These are phyloP conservation scores for Columba janthina DNA, from an alignment of 2,113 vertebrate species.

Conservation along the genomic window DNA sequence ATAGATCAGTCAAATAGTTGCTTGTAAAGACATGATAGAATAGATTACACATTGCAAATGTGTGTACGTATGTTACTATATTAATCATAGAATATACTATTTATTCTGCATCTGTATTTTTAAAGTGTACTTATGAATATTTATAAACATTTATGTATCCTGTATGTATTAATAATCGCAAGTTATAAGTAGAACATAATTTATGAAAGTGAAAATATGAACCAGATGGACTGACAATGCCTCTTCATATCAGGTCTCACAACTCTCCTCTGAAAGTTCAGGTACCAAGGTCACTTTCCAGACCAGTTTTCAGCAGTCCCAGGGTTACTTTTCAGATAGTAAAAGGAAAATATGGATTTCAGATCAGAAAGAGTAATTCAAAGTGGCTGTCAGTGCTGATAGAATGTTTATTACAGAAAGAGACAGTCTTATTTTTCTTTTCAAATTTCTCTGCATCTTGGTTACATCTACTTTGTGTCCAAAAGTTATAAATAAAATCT, in stretches of 20 bases:
- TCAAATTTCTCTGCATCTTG: not conserved
- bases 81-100: not conserved
- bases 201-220: not conserved
- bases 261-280: not conserved
- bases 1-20: not conserved
- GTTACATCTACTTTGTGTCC: not conserved
- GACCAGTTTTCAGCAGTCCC: not conserved
- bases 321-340: not conserved
- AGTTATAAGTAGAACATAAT: not conserved
- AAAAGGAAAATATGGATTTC: not conserved
- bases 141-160: not conserved
- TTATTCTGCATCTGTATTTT: not conserved
- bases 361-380: not conserved
- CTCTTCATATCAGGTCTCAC: not conserved
- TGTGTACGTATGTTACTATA: not conserved
- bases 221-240: not conserved
- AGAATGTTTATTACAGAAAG: not conserved
- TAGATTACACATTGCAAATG: not conserved
- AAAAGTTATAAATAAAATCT: not conserved
- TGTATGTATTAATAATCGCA: not conserved
- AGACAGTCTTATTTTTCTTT: not conserved
- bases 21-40: not conserved
- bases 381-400: fast-evolving
- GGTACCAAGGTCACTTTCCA: not conserved
- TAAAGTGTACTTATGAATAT: not conserved